Conservation (phyloP, 2,888 invertebrate species). For the Ischnus inquisitorius region DNA sequence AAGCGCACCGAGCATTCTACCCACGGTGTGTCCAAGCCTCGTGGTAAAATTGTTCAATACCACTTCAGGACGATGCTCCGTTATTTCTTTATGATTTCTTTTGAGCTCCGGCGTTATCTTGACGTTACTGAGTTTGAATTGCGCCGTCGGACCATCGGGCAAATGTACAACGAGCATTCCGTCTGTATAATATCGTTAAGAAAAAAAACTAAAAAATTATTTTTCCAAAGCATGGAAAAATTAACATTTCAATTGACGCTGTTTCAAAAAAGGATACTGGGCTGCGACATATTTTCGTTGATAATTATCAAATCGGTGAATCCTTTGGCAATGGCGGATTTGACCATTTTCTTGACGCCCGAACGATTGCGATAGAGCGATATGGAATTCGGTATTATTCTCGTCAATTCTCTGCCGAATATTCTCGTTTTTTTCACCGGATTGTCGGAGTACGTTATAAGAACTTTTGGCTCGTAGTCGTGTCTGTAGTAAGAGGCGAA, state of each 20-base stretch:
- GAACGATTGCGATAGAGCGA: slow-evolving; percentile 95
- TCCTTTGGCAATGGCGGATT: slow-evolving; percentile 92
- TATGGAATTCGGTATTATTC: slow-evolving; percentile 96
- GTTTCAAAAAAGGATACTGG: slow-evolving; percentile 87
- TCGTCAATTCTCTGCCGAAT: slow-evolving; percentile 96
- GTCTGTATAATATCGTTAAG: slow-evolving; percentile 86
- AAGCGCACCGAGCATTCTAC: slow-evolving; percentile 96
- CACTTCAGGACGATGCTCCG: slow-evolving; percentile 95
- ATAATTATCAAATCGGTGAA: slow-evolving; percentile 96
- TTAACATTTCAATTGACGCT: background rate
- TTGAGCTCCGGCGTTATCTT: slow-evolving; percentile 95
- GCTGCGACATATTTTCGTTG: slow-evolving; percentile 97
- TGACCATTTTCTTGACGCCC: slow-evolving; percentile 96
- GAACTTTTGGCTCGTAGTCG: slow-evolving; percentile 95
- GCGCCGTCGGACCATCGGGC: slow-evolving; percentile 98
- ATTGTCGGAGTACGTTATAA: slow-evolving; percentile 98
- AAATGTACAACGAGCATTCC: slow-evolving; percentile 97
- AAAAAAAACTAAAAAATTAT: slow-evolving; percentile 58
- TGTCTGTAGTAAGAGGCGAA: slow-evolving; percentile 94
- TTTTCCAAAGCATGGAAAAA: slow-evolving; percentile 7
- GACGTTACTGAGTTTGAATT: slow-evolving; percentile 97
- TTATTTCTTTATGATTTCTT: slow-evolving; percentile 92
- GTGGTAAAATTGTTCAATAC: slow-evolving; percentile 98
- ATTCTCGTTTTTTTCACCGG: slow-evolving; percentile 95
- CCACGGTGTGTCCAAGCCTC: slow-evolving; percentile 95